A percentile compares a stretch with the other conserved stretches of the same genome.
Conservation (phyloP, 2,888 invertebrate species). For the Ectemnius cavifrons region DNA sequence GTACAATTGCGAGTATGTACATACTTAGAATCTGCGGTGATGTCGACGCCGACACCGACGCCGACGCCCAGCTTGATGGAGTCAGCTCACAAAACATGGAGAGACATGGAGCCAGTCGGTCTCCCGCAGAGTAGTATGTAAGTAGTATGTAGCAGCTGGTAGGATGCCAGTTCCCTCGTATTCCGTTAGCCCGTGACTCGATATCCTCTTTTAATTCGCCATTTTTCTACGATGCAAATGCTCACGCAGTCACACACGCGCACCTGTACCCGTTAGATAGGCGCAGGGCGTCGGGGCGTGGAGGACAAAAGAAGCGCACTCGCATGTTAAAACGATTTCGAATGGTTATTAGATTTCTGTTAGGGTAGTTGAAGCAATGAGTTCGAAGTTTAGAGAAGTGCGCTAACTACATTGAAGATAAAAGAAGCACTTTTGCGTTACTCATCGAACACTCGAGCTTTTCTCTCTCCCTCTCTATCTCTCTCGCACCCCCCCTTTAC, state of each 20-base stretch:
- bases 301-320: conserved; percentile 23
- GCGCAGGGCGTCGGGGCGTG: background rate
- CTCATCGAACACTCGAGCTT: background rate
- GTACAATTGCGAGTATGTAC: too few species aligned
- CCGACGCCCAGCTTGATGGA: too few species aligned
- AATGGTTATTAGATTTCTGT: conserved; percentile 43
- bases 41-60: too few species aligned
- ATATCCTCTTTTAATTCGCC: conserved; percentile 27
- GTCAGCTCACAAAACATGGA: too few species aligned
- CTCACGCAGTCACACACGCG: too few species aligned
- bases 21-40: too few species aligned
- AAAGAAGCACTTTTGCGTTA: too few species aligned
- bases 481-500: too few species aligned
- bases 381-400: too few species aligned
- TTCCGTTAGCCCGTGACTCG: background rate
- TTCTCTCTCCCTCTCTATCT: conserved; percentile 31
- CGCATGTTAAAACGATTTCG: conserved; percentile 31
- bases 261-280: too few species aligned
- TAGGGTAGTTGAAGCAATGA: conserved; percentile 3
- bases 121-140: too few species aligned
- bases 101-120: background rate
- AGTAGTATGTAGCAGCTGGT: background rate
- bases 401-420: too few species aligned
- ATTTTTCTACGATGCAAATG: conserved; percentile 8
- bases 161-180: conserved; percentile 7